Base-by-base conservation (phyloP, 2,113 vertebrate genomes). In the Amazona vittata region DNA sequence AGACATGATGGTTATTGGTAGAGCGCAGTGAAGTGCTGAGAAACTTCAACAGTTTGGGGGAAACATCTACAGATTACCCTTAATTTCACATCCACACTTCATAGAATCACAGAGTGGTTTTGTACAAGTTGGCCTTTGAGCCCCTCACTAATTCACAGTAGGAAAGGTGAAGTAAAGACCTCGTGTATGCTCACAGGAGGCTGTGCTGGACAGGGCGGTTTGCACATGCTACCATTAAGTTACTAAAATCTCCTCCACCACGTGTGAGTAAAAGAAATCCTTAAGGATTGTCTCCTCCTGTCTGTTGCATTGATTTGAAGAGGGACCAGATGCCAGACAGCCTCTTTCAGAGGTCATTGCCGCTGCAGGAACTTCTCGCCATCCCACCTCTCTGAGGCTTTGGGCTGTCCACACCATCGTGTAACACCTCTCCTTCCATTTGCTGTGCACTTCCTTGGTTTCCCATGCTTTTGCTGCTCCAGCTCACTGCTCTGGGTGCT, bases 181-280 rank as follows among this genome's bases (percentile, higher is more conserved):
- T 87, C 0, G 0, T 28, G 10, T 29, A 0, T 3, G 16, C 22
- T 83, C 10, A 1, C 0, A 0, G 60, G 44, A 59, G 37, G 41
- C 18, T 81, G 28, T 39, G 50, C 76, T 76, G 64, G 62, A 6
- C 55, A 19, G 57, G 29, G 20, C 2, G 17, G 10, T 75, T 86
- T 76, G 14, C 24, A 55, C 0, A 0, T 70, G 52, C 47, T 83
- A n/a, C 47, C 5, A 0, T 68, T 89, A 75, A 19, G 33, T 70
- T 59, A 17, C 29, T 76, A 16, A 78, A 67, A 70, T 47, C 22
- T 65, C 26, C 87, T 43, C n/a, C 14, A 9, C 16, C 15, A 0
- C 10, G 3, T 20, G 3, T 9, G 9, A 78, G 49, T 78, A 26
- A 25, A 0, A 20, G 3, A 70, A 75, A 74, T 35, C 60, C 50